phyloP scores from a whole-genome alignment of 1,140 invertebrate species.

The Apis florea region DNA sequence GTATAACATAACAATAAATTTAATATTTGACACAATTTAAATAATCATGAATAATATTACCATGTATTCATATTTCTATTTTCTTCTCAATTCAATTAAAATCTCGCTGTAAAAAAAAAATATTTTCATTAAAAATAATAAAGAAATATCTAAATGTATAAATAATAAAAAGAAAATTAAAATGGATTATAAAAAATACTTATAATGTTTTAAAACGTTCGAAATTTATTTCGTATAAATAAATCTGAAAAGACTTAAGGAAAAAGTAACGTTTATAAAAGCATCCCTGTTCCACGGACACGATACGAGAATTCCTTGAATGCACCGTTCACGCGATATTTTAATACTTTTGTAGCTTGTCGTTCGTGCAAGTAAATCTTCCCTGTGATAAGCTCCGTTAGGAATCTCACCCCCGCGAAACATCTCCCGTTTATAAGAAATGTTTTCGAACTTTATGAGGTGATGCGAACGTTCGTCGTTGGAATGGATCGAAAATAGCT shows the following conservation, averaged over 20 bases:
- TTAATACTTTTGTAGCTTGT: slow-evolving; percentile 61
- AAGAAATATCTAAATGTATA: too few relatives aligned
- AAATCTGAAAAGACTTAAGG: background rate
- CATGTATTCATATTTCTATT: too few relatives aligned
- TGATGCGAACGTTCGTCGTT: slow-evolving; percentile 47
- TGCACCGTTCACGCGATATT: slow-evolving; percentile 58
- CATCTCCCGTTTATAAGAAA: slow-evolving; percentile 65
- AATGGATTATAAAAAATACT: background rate
- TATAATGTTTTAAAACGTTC: background rate
- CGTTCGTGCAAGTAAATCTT: slow-evolving; percentile 59
- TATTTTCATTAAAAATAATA: too few relatives aligned
- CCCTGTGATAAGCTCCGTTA: slow-evolving; percentile 56
- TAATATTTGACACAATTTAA: background rate
- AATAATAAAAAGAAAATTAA: too few relatives aligned
- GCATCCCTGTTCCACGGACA: slow-evolving; percentile 30
- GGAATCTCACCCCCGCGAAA: slow-evolving; percentile 61
- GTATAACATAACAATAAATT: background rate
- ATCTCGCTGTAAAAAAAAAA: too few relatives aligned
- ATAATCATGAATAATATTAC: background rate
- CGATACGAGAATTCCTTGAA: slow-evolving; percentile 48
- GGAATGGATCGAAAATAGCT: slow-evolving; percentile 33
- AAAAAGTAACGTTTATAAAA: slow-evolving; percentile 8
- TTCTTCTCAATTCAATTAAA: too few relatives aligned
- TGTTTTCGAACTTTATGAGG: slow-evolving; percentile 65
- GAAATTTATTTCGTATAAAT: background rate